Base-by-base conservation (phyloP, 2,888 invertebrate genomes). In the Caenorhabditis virilis region DNA sequence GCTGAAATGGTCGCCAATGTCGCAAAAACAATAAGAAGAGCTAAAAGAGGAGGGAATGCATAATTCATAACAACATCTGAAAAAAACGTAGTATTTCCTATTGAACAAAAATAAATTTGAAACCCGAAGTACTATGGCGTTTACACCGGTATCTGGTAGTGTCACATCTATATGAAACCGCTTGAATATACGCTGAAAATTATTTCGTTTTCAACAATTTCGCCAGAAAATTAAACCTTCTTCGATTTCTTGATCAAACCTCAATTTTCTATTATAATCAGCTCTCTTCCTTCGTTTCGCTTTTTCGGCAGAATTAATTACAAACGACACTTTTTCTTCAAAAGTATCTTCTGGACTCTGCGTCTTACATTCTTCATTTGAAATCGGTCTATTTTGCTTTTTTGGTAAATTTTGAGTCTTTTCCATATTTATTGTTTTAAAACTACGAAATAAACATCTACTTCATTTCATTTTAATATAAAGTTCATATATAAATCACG, bases 401-500 rank as follows among this genome's bases (percentile, higher is more conserved):
- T n/a, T n/a, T n/a, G n/a, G n/a, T n/a, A n/a, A n/a, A n/a, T n/a
- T n/a, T n/a, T n/a, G n/a, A n/a, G n/a, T n/a, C n/a, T n/a, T n/a
- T n/a, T n/a, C n/a, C n/a, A n/a, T n/a, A n/a, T n/a, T n/a, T n/a
- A n/a, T n/a, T n/a, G n/a, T n/a, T n/a, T n/a, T n/a, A n/a, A n/a
- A n/a, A n/a, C n/a, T n/a, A n/a, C n/a, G n/a, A n/a, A n/a, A n/a
- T n/a, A n/a, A n/a, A n/a, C n/a, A n/a, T n/a, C n/a, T n/a, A n/a
- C n/a, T n/a, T n/a, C n/a, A n/a, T n/a, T n/a, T n/a, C n/a, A n/a
- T n/a, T n/a, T n/a, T n/a, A n/a, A n/a, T n/a, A n/a, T n/a, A n/a
- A n/a, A n/a, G n/a, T n/a, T n/a, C n/a, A n/a, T 9, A 6, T 30
- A 30, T 9, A 30, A 30, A 30, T 46, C 55, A 79, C n/a, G 73